A percentile compares a stretch with the other conserved stretches of the same genome.
These are phyloP conservation scores for Pammene fasciana DNA, from an alignment of 2,888 invertebrate species.

Conservation along the genomic window DNA sequence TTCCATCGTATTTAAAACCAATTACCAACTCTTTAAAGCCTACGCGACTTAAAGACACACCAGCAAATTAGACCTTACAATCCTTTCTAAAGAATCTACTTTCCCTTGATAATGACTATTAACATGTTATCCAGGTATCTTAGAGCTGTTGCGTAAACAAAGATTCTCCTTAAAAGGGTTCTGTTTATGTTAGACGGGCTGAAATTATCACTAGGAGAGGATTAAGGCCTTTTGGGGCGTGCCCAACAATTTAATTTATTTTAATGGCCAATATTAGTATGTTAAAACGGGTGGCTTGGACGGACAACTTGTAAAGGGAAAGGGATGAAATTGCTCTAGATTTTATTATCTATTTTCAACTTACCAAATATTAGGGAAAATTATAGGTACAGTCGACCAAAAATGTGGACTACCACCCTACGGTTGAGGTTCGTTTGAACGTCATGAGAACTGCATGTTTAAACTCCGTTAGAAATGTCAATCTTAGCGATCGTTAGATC, in stretches of 20 bases:
- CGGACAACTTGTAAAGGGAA: slow-evolving; percentile 31
- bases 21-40: slow-evolving; percentile 14
- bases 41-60: not conserved
- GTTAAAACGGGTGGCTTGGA: slow-evolving; percentile 28
- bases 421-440: too few relatives aligned
- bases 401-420: too few relatives aligned
- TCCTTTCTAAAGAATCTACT: not conserved
- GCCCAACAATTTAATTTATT: slow-evolving; percentile 37
- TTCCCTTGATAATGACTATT: not conserved
- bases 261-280: slow-evolving; percentile 40
- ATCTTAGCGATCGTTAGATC: too few relatives aligned
- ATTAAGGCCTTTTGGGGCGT: slow-evolving; percentile 7
- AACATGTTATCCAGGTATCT: slow-evolving; percentile 1
- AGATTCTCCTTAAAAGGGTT: not conserved
- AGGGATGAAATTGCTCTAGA: slow-evolving; percentile 10
- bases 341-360: slow-evolving; percentile 19
- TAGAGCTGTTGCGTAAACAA: not conserved
- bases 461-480: too few relatives aligned
- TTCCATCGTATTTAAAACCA: slow-evolving; percentile 21
- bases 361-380: not conserved
- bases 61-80: not conserved
- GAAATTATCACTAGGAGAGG: slow-evolving; percentile 29
- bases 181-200: slow-evolving; percentile 5
- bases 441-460: too few relatives aligned
- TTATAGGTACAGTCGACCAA: too few relatives aligned